These are phyloP conservation scores for Sebastes matsubarae DNA, from an alignment of 2,797 vertebrate genomes.

Conservation along the genomic window DNA sequence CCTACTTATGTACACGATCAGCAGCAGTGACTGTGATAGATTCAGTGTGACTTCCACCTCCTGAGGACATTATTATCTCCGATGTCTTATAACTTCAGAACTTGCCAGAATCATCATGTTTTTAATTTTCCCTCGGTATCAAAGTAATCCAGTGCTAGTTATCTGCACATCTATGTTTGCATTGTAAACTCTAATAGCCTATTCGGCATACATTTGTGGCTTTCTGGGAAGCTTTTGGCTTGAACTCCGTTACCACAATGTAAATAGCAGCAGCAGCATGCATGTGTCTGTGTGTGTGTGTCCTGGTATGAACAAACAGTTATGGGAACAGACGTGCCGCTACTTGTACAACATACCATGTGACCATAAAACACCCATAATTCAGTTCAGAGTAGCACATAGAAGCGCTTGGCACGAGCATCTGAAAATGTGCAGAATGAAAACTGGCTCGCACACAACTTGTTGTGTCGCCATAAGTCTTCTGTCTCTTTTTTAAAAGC, in stretches of 20 bases:
- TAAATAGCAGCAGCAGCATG: conserved; percentile 1
- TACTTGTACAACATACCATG: conserved; percentile 27
- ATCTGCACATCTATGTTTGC: neutral
- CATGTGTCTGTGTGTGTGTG: neutral
- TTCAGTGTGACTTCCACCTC: too few species aligned
- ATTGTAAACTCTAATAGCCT: neutral
- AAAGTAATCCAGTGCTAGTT: neutral
- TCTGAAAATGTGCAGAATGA: neutral
- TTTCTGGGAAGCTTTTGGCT: neutral
- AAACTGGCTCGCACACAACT: neutral
- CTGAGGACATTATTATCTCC: neutral
- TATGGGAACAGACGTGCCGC: neutral
- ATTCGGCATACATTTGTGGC: neutral
- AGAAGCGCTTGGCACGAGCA: neutral
- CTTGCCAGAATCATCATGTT: neutral
- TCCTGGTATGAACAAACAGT: neutral
- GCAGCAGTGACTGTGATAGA: neutral
- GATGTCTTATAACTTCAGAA: neutral
- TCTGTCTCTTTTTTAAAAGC: neutral
- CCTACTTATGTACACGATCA: neutral
- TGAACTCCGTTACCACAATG: neutral
- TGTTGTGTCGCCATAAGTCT: neutral
- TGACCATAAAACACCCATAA: neutral
- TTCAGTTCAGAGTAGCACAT: neutral
- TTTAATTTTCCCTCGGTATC: neutral